These are phyloP conservation scores for Criorhina ranunculi DNA, from an alignment of 2,888 invertebrate species.

Conservation along the genomic window DNA sequence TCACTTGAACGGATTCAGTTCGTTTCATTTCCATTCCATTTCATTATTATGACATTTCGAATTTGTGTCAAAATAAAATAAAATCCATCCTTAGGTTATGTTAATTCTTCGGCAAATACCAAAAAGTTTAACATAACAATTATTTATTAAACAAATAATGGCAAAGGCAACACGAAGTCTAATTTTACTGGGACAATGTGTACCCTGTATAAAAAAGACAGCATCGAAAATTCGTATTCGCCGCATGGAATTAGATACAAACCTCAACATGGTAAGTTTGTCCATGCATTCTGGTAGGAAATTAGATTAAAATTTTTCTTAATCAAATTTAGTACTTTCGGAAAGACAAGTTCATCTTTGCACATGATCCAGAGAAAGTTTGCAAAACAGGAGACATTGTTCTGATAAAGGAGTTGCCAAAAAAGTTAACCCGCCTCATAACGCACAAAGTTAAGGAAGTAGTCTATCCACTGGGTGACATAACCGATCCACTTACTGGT, in stretches of 20 bases:
- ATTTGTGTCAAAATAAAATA: slow-evolving; percentile 18
- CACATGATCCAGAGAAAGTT: slow-evolving; percentile 90
- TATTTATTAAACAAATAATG: slow-evolving; percentile 77
- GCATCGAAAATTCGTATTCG: slow-evolving; percentile 92
- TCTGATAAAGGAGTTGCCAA: slow-evolving; percentile 89
- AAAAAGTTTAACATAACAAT: background rate
- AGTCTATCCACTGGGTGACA: slow-evolving; percentile 92
- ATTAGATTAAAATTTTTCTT: background rate
- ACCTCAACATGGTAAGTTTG: slow-evolving; percentile 90
- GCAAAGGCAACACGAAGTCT: slow-evolving; percentile 85
- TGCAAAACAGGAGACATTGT: slow-evolving; percentile 94
- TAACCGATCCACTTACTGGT: slow-evolving; percentile 93
- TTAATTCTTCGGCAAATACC: background rate
- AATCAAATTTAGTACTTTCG: slow-evolving; percentile 90
- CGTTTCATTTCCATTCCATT: slow-evolving; percentile 3
- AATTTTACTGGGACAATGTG: slow-evolving; percentile 90
- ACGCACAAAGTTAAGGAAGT: slow-evolving; percentile 92
- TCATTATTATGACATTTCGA: slow-evolving; percentile 35
- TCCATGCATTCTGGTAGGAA: background rate
- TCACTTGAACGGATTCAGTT: background rate
- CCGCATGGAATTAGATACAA: slow-evolving; percentile 90
- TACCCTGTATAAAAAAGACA: slow-evolving; percentile 91
- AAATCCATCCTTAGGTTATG: slow-evolving; percentile 14
- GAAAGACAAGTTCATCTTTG: slow-evolving; percentile 90
- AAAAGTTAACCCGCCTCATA: slow-evolving; percentile 90